Conservation (phyloP, 2,888 invertebrate species). For the Linnaemya vulpina region DNA sequence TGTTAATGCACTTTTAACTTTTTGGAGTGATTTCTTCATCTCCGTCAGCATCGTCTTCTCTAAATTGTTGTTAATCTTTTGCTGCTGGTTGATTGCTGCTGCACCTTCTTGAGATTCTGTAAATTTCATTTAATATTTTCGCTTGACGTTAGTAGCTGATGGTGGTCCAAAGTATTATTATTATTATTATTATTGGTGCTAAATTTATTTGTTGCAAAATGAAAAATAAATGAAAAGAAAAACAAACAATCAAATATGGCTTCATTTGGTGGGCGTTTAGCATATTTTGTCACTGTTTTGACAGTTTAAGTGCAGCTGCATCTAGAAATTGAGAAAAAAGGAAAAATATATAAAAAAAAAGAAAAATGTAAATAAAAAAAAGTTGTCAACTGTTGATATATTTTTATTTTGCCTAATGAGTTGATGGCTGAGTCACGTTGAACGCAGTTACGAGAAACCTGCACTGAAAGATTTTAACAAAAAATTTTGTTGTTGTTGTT, state of each 20-base stretch:
- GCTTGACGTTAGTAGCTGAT: conserved; percentile 4
- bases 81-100: conserved; percentile 21
- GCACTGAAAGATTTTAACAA: background rate
- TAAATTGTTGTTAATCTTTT: background rate
- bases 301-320: conserved; percentile 71
- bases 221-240: background rate
- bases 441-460: background rate
- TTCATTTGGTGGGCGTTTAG: conserved; percentile 66
- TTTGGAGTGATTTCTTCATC: conserved; percentile 46
- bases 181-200: conserved; percentile 41
- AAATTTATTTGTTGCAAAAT: conserved; percentile 43
- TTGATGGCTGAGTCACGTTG: conserved; percentile 44
- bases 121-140: conserved; percentile 16
- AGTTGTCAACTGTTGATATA: conserved; percentile 14
- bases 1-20: conserved; percentile 66
- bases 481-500: no score
- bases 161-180: conserved; percentile 64
- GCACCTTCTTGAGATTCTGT: conserved; percentile 51
- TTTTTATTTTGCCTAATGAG: conserved; percentile 41
- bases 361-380: no score
- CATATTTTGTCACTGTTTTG: conserved; percentile 69
- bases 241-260: no score
- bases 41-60: conserved; percentile 34
- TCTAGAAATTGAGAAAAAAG: conserved; percentile 35
- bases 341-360: background rate